Evolutionary conservation across 64 coral and sea anemone species (phyloP).

Genomic region (Catalaphyllia jardinei): DNA sequence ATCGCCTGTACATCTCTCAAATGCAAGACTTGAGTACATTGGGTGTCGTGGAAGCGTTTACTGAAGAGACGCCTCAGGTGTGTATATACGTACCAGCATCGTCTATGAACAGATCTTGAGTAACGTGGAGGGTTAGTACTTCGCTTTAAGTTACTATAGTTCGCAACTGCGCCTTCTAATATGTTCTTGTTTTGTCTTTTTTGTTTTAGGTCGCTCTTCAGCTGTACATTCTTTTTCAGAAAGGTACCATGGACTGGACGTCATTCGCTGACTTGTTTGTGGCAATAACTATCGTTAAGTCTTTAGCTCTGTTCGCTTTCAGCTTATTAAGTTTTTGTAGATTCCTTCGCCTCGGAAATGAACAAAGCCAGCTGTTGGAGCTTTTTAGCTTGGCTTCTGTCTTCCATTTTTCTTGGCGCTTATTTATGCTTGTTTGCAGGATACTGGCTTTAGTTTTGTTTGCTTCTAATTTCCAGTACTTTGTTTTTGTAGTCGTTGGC

Average conservation of each 20-base stretch:
- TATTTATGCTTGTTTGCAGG: constrained; percentile 5
- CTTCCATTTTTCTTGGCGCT: constrained; percentile 15
- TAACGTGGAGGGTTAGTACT: too few relatives aligned
- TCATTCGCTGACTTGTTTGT: background rate
- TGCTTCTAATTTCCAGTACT: background rate
- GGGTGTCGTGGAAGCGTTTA: constrained; percentile 34
- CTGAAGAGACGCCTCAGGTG: constrained; percentile 39
- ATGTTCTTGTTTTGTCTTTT: too few relatives aligned
- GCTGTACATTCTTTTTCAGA: constrained; percentile 1
- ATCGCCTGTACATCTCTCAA: constrained; percentile 33
- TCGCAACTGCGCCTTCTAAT: too few relatives aligned
- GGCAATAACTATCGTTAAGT: constrained; percentile 9
- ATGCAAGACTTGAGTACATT: background rate
- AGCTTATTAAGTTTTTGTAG: background rate
- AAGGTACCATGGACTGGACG: constrained; percentile 14
- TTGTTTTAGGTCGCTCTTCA: constrained; percentile 12
- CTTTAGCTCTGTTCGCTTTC: constrained; percentile 16
- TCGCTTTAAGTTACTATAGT: too few relatives aligned
- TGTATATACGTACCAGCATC: background rate
- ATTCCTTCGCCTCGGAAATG: background rate
- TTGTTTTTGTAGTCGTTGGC: background rate
- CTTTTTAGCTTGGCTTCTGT: constrained; percentile 11
- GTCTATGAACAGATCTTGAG: too few relatives aligned
- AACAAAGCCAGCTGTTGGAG: background rate
- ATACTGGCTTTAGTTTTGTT: constrained; percentile 14